Conservation (phyloP, 2,113 vertebrate species). For the Pungitius pungitius region DNA sequence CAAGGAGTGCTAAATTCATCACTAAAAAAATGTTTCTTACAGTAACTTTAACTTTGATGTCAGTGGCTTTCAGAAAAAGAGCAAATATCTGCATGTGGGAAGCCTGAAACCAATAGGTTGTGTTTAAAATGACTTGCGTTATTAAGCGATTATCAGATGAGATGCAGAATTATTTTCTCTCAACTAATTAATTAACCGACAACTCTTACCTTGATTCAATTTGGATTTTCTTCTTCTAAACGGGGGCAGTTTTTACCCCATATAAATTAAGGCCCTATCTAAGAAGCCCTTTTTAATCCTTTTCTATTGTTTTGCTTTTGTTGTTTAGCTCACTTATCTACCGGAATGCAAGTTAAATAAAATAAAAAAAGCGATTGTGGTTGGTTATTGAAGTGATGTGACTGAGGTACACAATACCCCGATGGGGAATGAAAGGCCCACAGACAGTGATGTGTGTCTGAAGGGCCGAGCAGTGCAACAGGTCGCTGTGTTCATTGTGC, state of each 20-base stretch:
- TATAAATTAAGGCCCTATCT: background rate
- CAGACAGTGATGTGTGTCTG: background rate
- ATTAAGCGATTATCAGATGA: background rate
- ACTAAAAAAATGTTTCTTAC: background rate
- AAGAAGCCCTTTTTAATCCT: constrained; percentile 6
- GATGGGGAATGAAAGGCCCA: background rate
- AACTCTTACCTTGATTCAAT: background rate
- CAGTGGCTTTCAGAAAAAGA: background rate
- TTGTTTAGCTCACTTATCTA: background rate
- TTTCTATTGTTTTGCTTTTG: background rate
- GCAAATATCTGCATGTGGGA: background rate
- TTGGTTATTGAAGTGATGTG: background rate
- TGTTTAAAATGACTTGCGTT: background rate
- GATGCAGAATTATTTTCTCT: background rate
- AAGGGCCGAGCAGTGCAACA: background rate
- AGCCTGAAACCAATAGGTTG: background rate
- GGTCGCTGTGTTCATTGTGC: background rate
- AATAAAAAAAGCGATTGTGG: constrained; percentile 7
- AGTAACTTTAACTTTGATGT: background rate
- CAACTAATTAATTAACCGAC: background rate
- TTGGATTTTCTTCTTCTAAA: background rate
- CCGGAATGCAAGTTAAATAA: background rate
- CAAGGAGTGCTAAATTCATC: background rate
- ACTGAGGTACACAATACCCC: constrained; percentile 3
- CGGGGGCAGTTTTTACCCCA: background rate